Evolutionary conservation across 2,888 invertebrate genomes (phyloP).

Genomic region (Globia sparganii): DNA sequence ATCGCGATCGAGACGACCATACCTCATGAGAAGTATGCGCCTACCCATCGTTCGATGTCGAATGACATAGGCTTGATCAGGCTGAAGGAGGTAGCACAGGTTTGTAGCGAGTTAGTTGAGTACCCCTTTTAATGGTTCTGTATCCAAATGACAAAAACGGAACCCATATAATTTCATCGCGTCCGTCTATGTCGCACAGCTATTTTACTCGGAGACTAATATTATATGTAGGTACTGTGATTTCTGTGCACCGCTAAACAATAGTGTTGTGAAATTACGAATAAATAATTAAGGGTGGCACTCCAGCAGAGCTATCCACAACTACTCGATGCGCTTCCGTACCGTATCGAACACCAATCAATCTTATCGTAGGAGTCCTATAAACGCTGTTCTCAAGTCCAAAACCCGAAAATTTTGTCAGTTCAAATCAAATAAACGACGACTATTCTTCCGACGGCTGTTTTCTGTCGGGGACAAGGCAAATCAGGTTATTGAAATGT

Average conservation of each 20-base stretch:
- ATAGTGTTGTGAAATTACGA: neutral
- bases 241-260: neutral
- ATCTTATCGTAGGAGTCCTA: too few relatives aligned
- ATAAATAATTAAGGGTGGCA: neutral
- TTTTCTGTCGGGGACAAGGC: too few relatives aligned
- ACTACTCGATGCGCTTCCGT: too few relatives aligned
- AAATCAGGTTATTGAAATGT: too few relatives aligned
- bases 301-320: too few relatives aligned
- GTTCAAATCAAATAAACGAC: too few relatives aligned
- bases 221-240: neutral
- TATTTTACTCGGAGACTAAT: neutral
- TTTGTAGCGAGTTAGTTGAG: constrained; percentile 1
- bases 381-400: too few relatives aligned
- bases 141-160: neutral
- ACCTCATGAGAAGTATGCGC: constrained; percentile 31
- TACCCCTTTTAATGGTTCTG: neutral
- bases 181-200: neutral
- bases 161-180: neutral
- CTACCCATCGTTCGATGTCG: neutral
- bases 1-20: constrained; percentile 50
- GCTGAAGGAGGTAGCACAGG: constrained; percentile 47
- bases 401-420: too few relatives aligned
- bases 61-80: constrained; percentile 55
- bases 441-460: too few relatives aligned
- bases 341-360: too few relatives aligned